Evolutionary conservation across 1,140 invertebrate species (phyloP).

Genomic region (Heliconius eleuchia): DNA sequence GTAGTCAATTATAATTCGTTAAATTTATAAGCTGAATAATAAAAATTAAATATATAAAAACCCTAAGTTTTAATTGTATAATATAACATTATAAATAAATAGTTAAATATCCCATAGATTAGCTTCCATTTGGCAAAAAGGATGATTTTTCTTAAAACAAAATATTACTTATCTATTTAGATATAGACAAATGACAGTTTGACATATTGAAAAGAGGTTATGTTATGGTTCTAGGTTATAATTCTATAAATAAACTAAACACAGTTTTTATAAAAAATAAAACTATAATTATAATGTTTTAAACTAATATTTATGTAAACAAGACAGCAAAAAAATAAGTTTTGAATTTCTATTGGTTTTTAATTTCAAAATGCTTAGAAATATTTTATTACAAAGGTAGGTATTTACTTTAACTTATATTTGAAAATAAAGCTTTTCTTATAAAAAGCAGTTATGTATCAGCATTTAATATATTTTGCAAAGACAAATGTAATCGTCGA

Average conservation of each 20-base stretch:
- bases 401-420: not conserved
- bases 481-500: not conserved
- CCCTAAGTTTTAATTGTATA: not conserved
- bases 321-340: not conserved
- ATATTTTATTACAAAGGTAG: constrained; percentile 6
- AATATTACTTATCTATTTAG: constrained; percentile 9
- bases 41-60: not conserved
- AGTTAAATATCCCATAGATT: not conserved
- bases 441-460: not conserved
- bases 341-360: not conserved
- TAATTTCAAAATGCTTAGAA: not conserved
- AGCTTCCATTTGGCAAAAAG: not conserved
- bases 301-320: not conserved
- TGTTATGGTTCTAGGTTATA: constrained; percentile 32
- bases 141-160: not conserved
- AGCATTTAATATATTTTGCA: not conserved
- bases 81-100: not conserved
- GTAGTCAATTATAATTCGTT: not conserved
- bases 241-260: not conserved
- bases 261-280: not conserved
- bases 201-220: constrained; percentile 30
- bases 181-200: constrained; percentile 19
- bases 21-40: not conserved
- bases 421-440: not conserved
- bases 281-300: not conserved